These are phyloP conservation scores for Sinodicranocentrus sp. DNA, from an alignment of 2,888 invertebrate genomes.

Conservation along the genomic window DNA sequence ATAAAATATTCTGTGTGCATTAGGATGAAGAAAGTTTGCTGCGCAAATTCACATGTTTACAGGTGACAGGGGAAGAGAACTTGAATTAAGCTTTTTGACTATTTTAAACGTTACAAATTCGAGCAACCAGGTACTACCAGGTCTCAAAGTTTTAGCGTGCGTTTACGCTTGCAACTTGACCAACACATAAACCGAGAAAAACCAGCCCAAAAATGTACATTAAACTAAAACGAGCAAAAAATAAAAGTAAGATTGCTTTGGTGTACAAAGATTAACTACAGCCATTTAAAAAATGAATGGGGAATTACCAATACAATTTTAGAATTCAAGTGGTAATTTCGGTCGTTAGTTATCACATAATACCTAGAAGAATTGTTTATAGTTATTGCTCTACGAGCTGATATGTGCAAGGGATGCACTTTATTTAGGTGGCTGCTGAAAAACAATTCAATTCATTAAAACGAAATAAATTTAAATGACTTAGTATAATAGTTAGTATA, in stretches of 20 bases:
- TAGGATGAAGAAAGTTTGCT: not conserved
- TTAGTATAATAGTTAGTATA: slow-evolving; percentile 4
- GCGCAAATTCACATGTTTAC: not conserved
- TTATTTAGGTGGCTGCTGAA: slow-evolving; percentile 68
- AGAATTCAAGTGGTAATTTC: slow-evolving; percentile 61
- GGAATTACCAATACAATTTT: slow-evolving; percentile 55
- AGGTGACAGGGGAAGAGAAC: not conserved
- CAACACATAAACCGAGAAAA: slow-evolving; percentile 5
- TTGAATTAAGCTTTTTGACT: not conserved
- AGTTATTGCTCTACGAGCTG: slow-evolving; percentile 64
- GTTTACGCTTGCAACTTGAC: not conserved
- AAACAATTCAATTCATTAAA: slow-evolving; percentile 57
- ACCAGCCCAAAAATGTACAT: not conserved
- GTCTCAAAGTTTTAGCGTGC: not conserved
- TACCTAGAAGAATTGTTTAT: slow-evolving; percentile 63
- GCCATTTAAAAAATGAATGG: slow-evolving; percentile 17
- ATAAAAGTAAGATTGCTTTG: not conserved
- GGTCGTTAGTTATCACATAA: slow-evolving; percentile 69
- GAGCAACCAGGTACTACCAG: not conserved
- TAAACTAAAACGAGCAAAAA: not conserved
- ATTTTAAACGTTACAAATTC: slow-evolving; percentile 16
- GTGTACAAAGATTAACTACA: not conserved
- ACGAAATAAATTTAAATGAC: slow-evolving; percentile 41
- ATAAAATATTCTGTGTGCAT: too few species aligned
- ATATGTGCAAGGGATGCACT: slow-evolving; percentile 62